A percentile compares a stretch with the other conserved stretches of the same genome.
Conservation (phyloP, 2,113 vertebrate genomes). For the Periophthalmus modestus region DNA sequence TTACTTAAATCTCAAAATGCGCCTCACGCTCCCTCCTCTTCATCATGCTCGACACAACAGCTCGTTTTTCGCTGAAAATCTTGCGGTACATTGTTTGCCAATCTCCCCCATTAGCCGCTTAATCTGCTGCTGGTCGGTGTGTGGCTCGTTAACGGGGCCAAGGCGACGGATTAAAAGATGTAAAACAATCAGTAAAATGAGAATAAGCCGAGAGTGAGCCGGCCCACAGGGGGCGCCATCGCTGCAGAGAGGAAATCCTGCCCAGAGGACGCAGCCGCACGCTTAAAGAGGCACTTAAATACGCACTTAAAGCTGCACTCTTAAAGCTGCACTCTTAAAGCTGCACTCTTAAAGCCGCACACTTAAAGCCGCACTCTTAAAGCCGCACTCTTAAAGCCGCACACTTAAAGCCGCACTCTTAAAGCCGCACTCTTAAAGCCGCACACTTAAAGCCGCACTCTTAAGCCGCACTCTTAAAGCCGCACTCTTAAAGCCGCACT, state of each 20-base stretch:
- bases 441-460: too few relatives aligned
- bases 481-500: too few relatives aligned
- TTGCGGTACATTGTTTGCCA: slow-evolving; percentile 24
- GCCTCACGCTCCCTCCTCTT: slow-evolving; percentile 13
- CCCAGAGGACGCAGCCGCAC: slow-evolving; percentile 47
- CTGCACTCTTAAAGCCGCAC: too few relatives aligned
- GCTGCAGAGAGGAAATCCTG: slow-evolving; percentile 54
- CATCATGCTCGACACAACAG: slow-evolving; percentile 40
- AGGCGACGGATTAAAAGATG: slow-evolving; percentile 61
- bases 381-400: too few relatives aligned
- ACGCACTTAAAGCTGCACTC: too few relatives aligned
- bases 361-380: too few relatives aligned
- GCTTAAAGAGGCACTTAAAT: too few relatives aligned
- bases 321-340: too few relatives aligned
- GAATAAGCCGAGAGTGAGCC: slow-evolving; percentile 55
- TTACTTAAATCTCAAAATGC: slow-evolving; percentile 21
- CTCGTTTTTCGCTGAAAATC: slow-evolving; percentile 4
- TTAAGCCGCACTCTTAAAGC: too few relatives aligned
- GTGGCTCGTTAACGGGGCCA: slow-evolving; percentile 48
- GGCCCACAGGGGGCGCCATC: slow-evolving; percentile 28
- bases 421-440: too few relatives aligned
- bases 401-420: too few relatives aligned
- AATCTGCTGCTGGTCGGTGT: slow-evolving; percentile 48
- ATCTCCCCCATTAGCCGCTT: slow-evolving; percentile 34
- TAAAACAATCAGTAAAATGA: slow-evolving; percentile 61